A percentile compares a stretch with the other conserved stretches of the same genome.
Conservation (phyloP, 1,140 invertebrate genomes). For the Caenorhabditis latens region DNA sequence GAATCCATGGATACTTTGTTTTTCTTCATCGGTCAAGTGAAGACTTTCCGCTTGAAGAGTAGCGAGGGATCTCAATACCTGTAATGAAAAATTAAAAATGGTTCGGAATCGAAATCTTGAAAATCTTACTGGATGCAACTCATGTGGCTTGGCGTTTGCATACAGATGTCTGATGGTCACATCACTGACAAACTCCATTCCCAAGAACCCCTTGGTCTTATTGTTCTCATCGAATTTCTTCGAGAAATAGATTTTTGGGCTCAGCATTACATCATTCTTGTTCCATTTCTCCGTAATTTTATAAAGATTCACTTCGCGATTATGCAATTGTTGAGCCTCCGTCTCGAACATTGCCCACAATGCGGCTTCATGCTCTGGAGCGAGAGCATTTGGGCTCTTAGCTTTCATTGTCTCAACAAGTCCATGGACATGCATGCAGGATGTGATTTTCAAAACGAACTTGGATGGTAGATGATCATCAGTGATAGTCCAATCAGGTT, state of each 20-base stretch:
- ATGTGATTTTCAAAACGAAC: constrained; percentile 55
- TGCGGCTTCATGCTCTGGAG: not conserved
- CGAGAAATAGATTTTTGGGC: constrained; percentile 15
- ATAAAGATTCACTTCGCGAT: constrained; percentile 46
- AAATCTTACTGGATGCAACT: constrained; percentile 20
- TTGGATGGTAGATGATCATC: constrained; percentile 27
- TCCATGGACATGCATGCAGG: not conserved
- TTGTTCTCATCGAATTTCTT: constrained; percentile 9
- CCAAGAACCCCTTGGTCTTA: constrained; percentile 8
- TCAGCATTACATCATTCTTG: constrained; percentile 1
- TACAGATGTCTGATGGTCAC: constrained; percentile 23
- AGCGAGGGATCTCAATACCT: constrained; percentile 47
- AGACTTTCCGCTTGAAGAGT: constrained; percentile 43
- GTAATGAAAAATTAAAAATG: not conserved
- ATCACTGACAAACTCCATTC: constrained; percentile 44
- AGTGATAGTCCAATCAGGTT: constrained; percentile 41
- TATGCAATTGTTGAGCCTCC: constrained; percentile 9
- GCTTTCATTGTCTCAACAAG: constrained; percentile 41
- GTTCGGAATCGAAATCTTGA: not conserved
- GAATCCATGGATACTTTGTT: not conserved
- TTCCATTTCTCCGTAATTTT: constrained; percentile 45
- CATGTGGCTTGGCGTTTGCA: constrained; percentile 21
- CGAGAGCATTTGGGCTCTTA: not conserved
- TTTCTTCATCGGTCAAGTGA: constrained; percentile 51
- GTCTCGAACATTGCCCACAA: constrained; percentile 26